Percentiles rank a stretch among this genome's conserved stretches.
Conservation (phyloP, 1,140 invertebrate genomes). For the Copidosoma floridanum region DNA sequence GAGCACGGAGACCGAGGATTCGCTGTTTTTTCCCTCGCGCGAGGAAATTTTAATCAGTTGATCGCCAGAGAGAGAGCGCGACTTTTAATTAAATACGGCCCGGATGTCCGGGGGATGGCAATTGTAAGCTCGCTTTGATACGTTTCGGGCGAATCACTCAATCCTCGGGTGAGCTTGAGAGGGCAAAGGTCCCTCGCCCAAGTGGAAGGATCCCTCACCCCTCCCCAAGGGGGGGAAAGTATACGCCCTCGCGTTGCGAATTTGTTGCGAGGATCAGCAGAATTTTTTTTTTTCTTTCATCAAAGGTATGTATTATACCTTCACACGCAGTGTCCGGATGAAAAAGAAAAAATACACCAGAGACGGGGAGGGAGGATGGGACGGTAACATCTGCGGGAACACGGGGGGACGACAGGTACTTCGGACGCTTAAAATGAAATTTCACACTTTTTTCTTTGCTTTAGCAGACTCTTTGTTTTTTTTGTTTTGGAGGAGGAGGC, state of each 20-base stretch:
- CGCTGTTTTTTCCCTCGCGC: background rate
- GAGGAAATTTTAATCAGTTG: background rate
- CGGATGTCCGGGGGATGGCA: too few relatives aligned
- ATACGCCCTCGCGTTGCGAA: background rate
- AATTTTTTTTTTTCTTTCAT: background rate
- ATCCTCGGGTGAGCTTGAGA: too few relatives aligned
- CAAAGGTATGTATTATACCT: background rate
- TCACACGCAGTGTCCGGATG: background rate
- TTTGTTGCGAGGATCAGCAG: background rate
- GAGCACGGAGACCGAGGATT: background rate
- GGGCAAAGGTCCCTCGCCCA: too few relatives aligned
- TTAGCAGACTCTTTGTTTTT: too few relatives aligned
- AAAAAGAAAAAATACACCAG: background rate
- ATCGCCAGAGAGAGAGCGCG: background rate
- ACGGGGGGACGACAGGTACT: conserved; percentile 15
- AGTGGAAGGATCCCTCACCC: background rate
- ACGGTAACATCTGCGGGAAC: conserved; percentile 21
- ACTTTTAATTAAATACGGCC: background rate
- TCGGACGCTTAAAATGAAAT: conserved; percentile 20
- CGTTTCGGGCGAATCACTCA: too few relatives aligned
- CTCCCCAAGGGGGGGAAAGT: background rate
- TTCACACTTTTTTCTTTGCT: too few relatives aligned
- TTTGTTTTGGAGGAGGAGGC: too few relatives aligned
- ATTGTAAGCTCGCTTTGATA: too few relatives aligned
- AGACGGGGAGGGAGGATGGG: background rate